Conservation (phyloP, 1,140 invertebrate genomes). For the Micrasema longulum region DNA sequence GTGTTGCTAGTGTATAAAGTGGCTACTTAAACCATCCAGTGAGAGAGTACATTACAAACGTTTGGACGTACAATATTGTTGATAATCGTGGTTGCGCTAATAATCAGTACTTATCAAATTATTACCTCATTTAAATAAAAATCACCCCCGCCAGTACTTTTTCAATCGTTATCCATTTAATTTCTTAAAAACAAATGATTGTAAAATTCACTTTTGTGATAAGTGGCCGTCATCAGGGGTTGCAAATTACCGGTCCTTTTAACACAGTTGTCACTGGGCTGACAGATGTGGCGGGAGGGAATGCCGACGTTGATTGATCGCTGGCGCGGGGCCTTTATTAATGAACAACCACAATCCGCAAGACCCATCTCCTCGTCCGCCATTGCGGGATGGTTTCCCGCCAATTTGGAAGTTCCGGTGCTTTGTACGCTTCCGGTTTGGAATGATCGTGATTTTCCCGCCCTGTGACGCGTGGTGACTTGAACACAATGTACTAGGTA, state of each 20-base stretch:
- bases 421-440: conserved; percentile 27
- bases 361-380: conserved; percentile 21
- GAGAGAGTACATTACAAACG: no score
- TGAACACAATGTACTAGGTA: no score
- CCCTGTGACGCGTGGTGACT: conserved; percentile 10
- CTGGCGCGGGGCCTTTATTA: conserved; percentile 39
- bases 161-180: no score
- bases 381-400: conserved; percentile 30
- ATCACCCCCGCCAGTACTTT: neutral
- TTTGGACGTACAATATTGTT: no score
- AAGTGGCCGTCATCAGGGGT: conserved; percentile 7
- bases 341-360: conserved; percentile 31
- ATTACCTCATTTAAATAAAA: no score
- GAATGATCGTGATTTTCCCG: conserved; percentile 12
- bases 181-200: no score
- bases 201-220: no score
- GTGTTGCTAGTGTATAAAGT: no score
- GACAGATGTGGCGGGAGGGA: conserved; percentile 44
- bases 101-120: no score
- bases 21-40: no score
- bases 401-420: conserved; percentile 29
- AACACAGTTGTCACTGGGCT: conserved; percentile 44
- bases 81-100: no score
- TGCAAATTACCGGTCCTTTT: conserved; percentile 21
- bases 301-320: conserved; percentile 46